Percentiles rank a stretch among this genome's conserved stretches.
Evolutionary conservation across 2,113 vertebrate genomes (phyloP).

Genomic region (Spermophilus dauricus): DNA sequence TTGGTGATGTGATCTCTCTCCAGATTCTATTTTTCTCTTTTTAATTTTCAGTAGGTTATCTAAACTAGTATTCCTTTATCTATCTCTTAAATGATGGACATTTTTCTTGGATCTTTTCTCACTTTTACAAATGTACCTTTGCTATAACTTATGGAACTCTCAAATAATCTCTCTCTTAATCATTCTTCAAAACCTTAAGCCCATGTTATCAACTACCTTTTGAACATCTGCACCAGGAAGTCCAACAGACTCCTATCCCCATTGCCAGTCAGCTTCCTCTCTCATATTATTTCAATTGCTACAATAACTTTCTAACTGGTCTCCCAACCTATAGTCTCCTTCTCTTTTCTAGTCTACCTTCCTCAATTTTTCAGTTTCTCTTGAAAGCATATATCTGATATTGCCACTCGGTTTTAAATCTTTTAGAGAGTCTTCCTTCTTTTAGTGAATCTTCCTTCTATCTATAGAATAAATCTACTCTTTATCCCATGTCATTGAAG

Average conservation of each 20-base stretch:
- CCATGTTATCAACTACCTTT: not conserved
- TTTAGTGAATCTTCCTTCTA: not conserved
- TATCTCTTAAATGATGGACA: not conserved
- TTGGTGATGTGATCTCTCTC: not conserved
- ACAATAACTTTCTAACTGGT: conserved; percentile 20
- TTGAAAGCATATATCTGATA: conserved; percentile 24
- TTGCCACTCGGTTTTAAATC: conserved; percentile 9
- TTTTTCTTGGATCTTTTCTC: conserved; percentile 39
- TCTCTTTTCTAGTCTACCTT: conserved; percentile 1
- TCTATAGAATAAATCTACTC: conserved; percentile 3
- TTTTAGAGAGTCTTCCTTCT: not conserved
- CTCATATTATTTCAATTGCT: not conserved
- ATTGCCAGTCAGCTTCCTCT: not conserved
- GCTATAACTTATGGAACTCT: not conserved
- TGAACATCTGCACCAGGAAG: not conserved
- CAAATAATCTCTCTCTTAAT: not conserved
- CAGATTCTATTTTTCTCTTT: not conserved
- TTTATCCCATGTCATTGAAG: not conserved
- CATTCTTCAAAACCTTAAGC: not conserved
- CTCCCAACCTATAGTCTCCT: not conserved
- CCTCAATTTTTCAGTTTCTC: conserved; percentile 13
- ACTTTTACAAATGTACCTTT: conserved; percentile 8
- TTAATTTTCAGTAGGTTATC: conserved; percentile 51
- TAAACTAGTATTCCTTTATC: conserved; percentile 4
- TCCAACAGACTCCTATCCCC: not conserved